Base-by-base conservation (phyloP, 2,797 vertebrate species). In the Eidolon dupreanum region DNA sequence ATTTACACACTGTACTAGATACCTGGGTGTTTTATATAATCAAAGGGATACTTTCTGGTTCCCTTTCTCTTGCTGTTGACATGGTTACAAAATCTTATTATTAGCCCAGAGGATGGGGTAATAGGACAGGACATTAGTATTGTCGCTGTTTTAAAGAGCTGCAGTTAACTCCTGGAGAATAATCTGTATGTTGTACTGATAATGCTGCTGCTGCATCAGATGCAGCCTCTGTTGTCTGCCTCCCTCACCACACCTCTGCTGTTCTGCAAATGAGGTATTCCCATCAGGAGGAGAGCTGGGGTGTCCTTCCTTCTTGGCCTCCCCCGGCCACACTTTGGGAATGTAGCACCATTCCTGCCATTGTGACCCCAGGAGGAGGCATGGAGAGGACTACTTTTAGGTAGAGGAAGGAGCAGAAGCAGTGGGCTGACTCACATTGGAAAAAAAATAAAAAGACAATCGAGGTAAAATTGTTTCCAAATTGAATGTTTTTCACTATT, bases 401-500 rank as follows among this genome's bases (percentile, higher is more conserved):
- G 17, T 15, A 63, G 84, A n/a, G 79, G 84, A 51, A 82, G 53
- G 15, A 8, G 53, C 4, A 6, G 17, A 20, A 55, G 66, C 86
- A 93, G 61, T 43, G 38, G 68, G 65, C 7, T 51, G 88, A 59
- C 75, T 96, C 38, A 22, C n/a, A 61, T 31, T 41, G 63, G 51
- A 53, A 22, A 28, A 22, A 63, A 75, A 75, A 75, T 13, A 85
- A 31, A 8, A 6, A 92, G 89, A 96, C 74, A 97, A 97, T 74
- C 65, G 82, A 96, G 94, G 74, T 97, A 96, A 97, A 97, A 92
- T 96, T 97, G 97, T 95, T 96, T 98, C 96, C 77, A 96, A 98
- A 98, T 91, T 88, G 97, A 97, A 98, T 97, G 98, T 97, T 98
- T 98, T 98, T 96, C 97, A 92, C 83, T 75, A 94, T 65, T 97